phyloP scores from a whole-genome alignment of 1,140 invertebrate genomes.

The Carposina sasakii region DNA sequence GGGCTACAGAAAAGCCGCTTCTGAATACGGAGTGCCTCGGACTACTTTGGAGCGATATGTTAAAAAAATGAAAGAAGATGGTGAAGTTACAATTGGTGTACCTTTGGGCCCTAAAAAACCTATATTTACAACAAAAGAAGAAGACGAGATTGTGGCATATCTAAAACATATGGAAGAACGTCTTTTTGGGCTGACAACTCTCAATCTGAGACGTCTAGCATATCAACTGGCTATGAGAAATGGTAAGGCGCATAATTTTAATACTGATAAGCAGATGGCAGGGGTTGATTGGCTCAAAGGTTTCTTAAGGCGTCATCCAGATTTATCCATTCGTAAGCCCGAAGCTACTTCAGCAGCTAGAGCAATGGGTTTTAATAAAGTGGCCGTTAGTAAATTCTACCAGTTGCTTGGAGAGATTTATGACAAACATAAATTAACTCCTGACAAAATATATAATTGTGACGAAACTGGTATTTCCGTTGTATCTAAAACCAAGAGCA shows the following conservation, averaged over 20 bases:
- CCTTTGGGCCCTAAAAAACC: conserved; percentile 17
- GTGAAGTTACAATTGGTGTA: conserved; percentile 18
- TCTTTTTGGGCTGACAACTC: conserved; percentile 20
- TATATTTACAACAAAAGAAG: conserved; percentile 28
- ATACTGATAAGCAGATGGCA: conserved; percentile 31
- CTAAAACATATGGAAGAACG: conserved; percentile 31
- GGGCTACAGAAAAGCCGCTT: conserved; percentile 28
- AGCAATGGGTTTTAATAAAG: conserved; percentile 40
- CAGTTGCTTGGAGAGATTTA: conserved; percentile 25
- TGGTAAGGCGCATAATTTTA: conserved; percentile 45
- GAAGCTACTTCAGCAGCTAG: conserved; percentile 43
- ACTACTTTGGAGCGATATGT: conserved; percentile 35
- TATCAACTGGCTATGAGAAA: conserved; percentile 33
- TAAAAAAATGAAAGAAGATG: conserved; percentile 22
- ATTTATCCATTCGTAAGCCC: conserved; percentile 36
- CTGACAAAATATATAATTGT: conserved; percentile 35
- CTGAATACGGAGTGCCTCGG: conserved; percentile 26
- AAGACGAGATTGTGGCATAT: conserved; percentile 27
- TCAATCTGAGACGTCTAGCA: conserved; percentile 24
- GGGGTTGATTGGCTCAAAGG: conserved; percentile 35
- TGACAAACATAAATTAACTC: conserved; percentile 33
- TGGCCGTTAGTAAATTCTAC: conserved; percentile 36
- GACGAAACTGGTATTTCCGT: conserved; percentile 29
- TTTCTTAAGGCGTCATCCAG: conserved; percentile 34
- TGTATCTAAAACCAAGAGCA: conserved; percentile 31